Conservation (phyloP, 2,113 vertebrate genomes). For the Suricata suricatta region DNA sequence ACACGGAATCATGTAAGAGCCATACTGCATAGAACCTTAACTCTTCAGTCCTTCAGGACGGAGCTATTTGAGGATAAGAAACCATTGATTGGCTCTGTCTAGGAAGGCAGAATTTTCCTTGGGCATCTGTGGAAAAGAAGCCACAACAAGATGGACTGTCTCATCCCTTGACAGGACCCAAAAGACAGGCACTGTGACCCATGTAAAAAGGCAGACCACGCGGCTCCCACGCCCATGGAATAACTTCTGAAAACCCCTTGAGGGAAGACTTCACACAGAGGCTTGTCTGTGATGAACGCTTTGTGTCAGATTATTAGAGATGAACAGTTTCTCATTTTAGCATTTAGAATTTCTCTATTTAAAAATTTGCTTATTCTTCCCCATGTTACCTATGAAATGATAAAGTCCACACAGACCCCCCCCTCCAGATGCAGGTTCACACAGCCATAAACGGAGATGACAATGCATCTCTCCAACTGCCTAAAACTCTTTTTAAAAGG, state of each 20-base stretch:
- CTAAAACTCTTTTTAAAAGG: neutral
- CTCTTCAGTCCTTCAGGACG: neutral
- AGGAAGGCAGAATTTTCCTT: neutral
- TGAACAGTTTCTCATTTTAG: neutral
- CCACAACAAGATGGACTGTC: neutral
- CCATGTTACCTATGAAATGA: neutral
- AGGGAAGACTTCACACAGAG: neutral
- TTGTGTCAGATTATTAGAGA: neutral
- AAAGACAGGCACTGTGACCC: neutral
- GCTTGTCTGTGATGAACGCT: neutral
- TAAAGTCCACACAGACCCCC: neutral
- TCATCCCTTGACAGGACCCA: neutral
- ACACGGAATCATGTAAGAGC: neutral
- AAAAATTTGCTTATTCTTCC: neutral
- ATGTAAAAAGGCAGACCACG: neutral
- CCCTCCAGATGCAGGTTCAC: neutral
- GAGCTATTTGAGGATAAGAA: neutral
- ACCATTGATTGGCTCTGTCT: neutral
- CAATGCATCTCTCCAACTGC: neutral
- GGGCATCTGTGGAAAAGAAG: neutral
- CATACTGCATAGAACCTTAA: neutral
- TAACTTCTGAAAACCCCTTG: neutral
- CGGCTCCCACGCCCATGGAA: neutral
- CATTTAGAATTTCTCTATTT: neutral
- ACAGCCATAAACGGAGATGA: neutral